Evolutionary conservation across 1,140 invertebrate species (phyloP).

Genomic region (Rhyacophila brunnea): DNA sequence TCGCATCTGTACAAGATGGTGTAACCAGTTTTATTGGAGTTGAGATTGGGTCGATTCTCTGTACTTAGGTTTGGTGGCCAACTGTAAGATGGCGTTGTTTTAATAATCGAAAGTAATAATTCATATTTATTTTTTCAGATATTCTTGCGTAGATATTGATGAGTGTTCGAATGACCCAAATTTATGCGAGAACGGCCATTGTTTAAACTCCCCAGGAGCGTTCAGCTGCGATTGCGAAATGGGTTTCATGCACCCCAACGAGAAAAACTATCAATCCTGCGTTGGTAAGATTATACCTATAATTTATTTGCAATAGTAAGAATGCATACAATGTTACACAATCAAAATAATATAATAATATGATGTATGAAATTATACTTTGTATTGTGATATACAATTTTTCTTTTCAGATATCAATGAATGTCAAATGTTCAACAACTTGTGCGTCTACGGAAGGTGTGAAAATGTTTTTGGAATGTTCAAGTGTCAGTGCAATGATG

Average conservation of each 20-base stretch:
- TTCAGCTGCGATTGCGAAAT: constrained; percentile 83
- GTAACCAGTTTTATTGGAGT: too few relatives aligned
- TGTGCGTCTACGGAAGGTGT: constrained; percentile 83
- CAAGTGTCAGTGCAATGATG: constrained; percentile 79
- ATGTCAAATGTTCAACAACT: constrained; percentile 78
- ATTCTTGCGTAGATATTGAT: constrained; percentile 68
- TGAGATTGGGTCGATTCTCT: too few relatives aligned
- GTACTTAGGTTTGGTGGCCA: too few relatives aligned
- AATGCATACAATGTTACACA: too few relatives aligned
- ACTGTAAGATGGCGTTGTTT: too few relatives aligned
- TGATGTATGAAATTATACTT: too few relatives aligned
- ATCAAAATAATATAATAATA: too few relatives aligned
- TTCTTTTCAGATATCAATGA: constrained; percentile 66
- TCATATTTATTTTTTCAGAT: constrained; percentile 38
- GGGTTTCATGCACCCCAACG: constrained; percentile 75
- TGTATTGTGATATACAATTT: too few relatives aligned
- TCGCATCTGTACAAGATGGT: too few relatives aligned
- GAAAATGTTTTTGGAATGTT: constrained; percentile 89
- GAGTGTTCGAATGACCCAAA: constrained; percentile 80
- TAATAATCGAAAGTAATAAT: too few relatives aligned
- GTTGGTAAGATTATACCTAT: constrained; percentile 61
- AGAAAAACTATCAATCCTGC: constrained; percentile 57
- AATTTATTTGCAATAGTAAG: too few relatives aligned
- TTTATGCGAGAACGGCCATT: constrained; percentile 68
- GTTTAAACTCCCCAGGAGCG: constrained; percentile 80